phyloP scores from a whole-genome alignment of 2,113 vertebrate species.

The Nycticorax nycticorax region DNA sequence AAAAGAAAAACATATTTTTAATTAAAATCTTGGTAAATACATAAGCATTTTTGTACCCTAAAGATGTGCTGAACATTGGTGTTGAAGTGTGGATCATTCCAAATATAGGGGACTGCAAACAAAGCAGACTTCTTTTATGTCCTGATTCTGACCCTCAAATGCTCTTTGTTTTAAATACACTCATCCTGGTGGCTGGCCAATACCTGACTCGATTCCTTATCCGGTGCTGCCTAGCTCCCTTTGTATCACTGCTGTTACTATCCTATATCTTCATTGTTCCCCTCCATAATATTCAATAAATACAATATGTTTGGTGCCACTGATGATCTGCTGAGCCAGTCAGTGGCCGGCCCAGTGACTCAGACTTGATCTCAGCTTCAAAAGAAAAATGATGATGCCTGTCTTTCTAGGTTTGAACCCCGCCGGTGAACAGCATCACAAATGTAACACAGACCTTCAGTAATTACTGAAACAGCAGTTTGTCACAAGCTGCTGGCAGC shows the following conservation, averaged over 20 bases:
- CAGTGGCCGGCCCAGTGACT: neutral
- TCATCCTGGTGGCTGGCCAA: constrained; percentile 48
- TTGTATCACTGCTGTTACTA: neutral
- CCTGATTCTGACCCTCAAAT: constrained; percentile 44
- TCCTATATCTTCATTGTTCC: neutral
- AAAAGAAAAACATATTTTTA: neutral
- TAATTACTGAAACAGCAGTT: constrained; percentile 57
- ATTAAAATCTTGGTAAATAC: neutral
- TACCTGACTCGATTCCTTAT: constrained; percentile 29
- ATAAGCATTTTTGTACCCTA: neutral
- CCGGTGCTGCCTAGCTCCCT: neutral
- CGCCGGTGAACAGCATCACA: constrained; percentile 25
- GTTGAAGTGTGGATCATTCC: neutral
- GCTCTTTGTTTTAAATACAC: constrained; percentile 54
- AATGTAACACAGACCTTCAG: neutral
- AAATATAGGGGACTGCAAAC: neutral
- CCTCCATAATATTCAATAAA: constrained; percentile 9
- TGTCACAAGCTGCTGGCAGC: constrained; percentile 29
- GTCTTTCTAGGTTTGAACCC: constrained; percentile 37
- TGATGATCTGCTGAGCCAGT: constrained; percentile 35
- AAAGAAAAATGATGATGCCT: constrained; percentile 22
- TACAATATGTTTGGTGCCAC: constrained; percentile 20
- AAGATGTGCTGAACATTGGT: neutral
- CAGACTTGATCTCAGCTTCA: constrained; percentile 10
- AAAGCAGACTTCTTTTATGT: constrained; percentile 18